These are phyloP conservation scores for Dicyrtomina minuta DNA, from an alignment of 2,888 invertebrate species.

Conservation along the genomic window DNA sequence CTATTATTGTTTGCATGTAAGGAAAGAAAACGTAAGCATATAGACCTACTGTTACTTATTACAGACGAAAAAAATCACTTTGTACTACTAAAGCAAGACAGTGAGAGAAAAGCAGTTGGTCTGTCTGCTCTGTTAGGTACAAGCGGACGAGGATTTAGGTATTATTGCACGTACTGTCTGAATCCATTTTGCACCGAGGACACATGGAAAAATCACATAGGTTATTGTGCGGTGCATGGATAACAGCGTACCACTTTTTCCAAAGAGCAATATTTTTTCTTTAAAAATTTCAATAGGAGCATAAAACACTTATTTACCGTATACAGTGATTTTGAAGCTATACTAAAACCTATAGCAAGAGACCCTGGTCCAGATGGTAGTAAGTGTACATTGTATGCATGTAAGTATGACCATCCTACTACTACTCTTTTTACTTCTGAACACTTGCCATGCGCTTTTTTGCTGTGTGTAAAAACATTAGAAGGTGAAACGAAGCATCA, in stretches of 20 bases:
- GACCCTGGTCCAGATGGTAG: no score
- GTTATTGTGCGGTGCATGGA: background rate
- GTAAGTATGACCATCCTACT: background rate
- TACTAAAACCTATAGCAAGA: background rate
- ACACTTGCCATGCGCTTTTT: constrained; percentile 31
- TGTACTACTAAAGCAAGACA: no score
- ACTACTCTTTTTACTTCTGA: background rate
- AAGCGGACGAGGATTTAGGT: no score
- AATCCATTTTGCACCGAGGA: background rate
- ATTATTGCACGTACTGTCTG: background rate
- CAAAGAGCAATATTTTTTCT: background rate
- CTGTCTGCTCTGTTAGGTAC: background rate
- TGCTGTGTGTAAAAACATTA: background rate
- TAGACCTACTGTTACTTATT: background rate
- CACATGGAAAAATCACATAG: background rate
- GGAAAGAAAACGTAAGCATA: background rate
- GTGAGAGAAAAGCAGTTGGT: background rate
- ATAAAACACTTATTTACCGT: background rate
- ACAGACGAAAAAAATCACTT: no score
- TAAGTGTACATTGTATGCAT: no score
- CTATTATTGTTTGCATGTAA: background rate
- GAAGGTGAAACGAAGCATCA: background rate
- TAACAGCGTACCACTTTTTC: background rate
- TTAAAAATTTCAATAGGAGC: background rate
- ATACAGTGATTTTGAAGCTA: background rate